These are phyloP conservation scores for Benitochromis conjunctus DNA, from an alignment of 2,113 vertebrate species.

Conservation along the genomic window DNA sequence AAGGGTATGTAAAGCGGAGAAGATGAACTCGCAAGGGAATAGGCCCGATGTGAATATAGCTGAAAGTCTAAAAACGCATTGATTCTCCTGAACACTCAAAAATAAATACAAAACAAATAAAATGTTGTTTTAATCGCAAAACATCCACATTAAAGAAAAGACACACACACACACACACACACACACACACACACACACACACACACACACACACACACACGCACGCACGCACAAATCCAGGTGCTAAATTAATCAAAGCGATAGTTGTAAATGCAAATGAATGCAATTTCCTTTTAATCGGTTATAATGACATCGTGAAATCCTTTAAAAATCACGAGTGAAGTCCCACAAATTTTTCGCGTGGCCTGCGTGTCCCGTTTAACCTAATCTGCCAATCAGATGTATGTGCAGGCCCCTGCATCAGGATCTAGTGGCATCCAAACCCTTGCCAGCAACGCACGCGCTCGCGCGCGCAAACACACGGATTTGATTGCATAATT, in stretches of 20 bases:
- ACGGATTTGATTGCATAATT: conserved; percentile 46
- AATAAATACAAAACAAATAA: not conserved
- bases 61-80: not conserved
- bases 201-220: too few relatives aligned
- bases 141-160: not conserved
- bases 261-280: not conserved
- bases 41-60: not conserved
- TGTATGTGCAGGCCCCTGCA: conserved; percentile 23
- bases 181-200: too few relatives aligned
- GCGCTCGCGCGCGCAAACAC: not conserved
- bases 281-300: not conserved
- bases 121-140: accelerated
- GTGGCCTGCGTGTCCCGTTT: not conserved
- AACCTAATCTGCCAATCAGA: conserved; percentile 17
- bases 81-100: not conserved
- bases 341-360: not conserved
- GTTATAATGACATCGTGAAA: not conserved
- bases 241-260: not conserved
- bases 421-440: conserved; percentile 10
- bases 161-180: not conserved
- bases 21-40: not conserved
- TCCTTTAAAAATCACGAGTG: not conserved
- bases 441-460: not conserved
- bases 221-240: too few relatives aligned
- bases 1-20: not conserved